phyloP scores from a whole-genome alignment of 2,888 invertebrate genomes.

The Lochmaea crataegi region DNA sequence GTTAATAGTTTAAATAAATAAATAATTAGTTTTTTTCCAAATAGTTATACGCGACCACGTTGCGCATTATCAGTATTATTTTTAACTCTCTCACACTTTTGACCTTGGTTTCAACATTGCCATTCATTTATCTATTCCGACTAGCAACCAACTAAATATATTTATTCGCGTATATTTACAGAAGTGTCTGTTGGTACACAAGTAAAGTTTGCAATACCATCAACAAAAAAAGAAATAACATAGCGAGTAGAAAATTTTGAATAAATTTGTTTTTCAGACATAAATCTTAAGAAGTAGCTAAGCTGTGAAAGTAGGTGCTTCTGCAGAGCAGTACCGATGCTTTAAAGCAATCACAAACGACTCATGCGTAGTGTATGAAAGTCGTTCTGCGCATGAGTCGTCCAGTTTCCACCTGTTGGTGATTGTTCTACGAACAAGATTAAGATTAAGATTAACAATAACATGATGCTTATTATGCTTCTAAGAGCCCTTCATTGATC shows the following conservation, averaged over 20 bases:
- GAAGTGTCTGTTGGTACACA: conserved; percentile 6
- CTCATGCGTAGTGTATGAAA: no score
- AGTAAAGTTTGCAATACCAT: neutral
- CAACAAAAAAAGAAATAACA: neutral
- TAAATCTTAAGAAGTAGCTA: no score
- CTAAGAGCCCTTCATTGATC: no score
- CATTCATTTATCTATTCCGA: conserved; percentile 34
- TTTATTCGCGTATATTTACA: conserved; percentile 7
- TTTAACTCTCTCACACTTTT: conserved; percentile 23
- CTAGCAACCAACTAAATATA: conserved; percentile 26
- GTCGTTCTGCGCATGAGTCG: no score
- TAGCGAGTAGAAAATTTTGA: neutral
- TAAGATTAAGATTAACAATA: no score
- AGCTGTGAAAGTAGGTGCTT: no score
- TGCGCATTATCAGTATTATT: conserved; percentile 29
- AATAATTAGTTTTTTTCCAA: neutral
- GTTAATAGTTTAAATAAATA: neutral
- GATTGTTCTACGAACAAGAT: no score
- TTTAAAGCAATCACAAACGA: no score
- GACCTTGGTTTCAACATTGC: conserved; percentile 27
- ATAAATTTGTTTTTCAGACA: no score
- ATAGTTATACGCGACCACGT: conserved; percentile 8
- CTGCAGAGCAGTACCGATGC: no score
- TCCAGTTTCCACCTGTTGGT: no score
- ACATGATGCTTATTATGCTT: no score